Evolutionary conservation across 2,888 invertebrate species (phyloP), one percentile per base, ranked within the genome.

Genomic region (Geotrupes spiniger): DNA sequence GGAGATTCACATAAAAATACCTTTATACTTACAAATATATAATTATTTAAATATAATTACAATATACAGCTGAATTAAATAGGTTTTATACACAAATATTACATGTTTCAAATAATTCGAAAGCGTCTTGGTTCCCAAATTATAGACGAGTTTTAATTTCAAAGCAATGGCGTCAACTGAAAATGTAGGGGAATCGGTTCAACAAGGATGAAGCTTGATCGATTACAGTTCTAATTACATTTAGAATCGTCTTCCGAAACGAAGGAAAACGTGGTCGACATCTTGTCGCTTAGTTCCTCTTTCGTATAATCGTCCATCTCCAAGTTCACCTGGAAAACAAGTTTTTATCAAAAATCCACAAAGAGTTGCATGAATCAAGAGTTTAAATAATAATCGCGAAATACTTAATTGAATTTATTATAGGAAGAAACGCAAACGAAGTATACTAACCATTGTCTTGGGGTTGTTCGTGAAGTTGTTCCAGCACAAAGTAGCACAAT

Each of bases 181-280:
- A 12, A 17, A 16, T 21, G 26, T 15, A 46, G 16, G 26, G 33
- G 36, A 27, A 37, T 39, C 33, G 14, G 15, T 28, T 31, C 10
- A 36, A 21, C 17, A 14, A 27, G 41, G 36, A 37, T 27, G 21
- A 49, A 49, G 49, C 45, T 40, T 45, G 45, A 45, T 49, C 45
- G 49, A 44, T 40, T 38, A 48, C 16, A 21, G 26, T 28, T 3
- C 25, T 41, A 36, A 49, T 41, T 33, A 16, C 21, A 27, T 41
- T 49, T 49, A 49, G 21, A 49, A 49, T 45, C 49, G 82, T 70
- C 87, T 84, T 46, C 92, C 92, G 71, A 92, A 92, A 65, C 92
- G 85, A 62, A 92, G 81, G 76, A 92, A 92, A 46, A 92, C 90
- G 74, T 92, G 92, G 64, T 92, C 91, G 39, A 91, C 87, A 74